Percentiles rank a stretch among this genome's conserved stretches.
Evolutionary conservation across 1,140 invertebrate genomes (phyloP).

Genomic region (Euglossa dilemma): DNA sequence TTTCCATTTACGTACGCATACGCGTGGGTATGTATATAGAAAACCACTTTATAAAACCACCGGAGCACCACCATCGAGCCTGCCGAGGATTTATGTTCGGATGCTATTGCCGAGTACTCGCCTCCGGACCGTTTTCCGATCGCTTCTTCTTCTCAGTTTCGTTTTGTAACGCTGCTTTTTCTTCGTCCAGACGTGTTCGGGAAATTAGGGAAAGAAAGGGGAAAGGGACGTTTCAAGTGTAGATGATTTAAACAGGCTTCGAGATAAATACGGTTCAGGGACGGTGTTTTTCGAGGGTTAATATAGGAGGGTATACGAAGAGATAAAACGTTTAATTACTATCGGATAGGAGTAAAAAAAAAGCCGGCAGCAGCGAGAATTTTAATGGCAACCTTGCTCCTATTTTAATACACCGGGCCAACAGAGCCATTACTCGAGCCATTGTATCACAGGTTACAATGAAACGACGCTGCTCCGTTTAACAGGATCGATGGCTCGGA

Average conservation of each 20-base stretch:
- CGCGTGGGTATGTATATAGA: neutral
- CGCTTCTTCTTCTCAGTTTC: conserved; percentile 3
- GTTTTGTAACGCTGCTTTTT: neutral
- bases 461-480: neutral
- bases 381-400: neutral
- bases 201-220: too few relatives aligned
- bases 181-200: neutral
- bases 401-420: neutral
- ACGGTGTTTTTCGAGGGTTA: too few relatives aligned
- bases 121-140: neutral
- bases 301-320: too few relatives aligned
- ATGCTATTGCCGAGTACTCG: conserved; percentile 1
- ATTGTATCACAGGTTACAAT: neutral
- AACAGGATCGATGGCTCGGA: neutral
- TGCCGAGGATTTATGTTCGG: conserved; percentile 57
- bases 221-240: too few relatives aligned
- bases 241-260: too few relatives aligned
- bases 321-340: too few relatives aligned
- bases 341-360: too few relatives aligned
- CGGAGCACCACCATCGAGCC: conserved; percentile 28
- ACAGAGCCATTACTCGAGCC: neutral
- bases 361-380: neutral
- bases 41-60: conserved; percentile 43
- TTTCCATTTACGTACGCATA: too few relatives aligned
- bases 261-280: too few relatives aligned